These are phyloP conservation scores for Metopolophium dirhodum DNA, from an alignment of 1,140 invertebrate species.

Conservation along the genomic window DNA sequence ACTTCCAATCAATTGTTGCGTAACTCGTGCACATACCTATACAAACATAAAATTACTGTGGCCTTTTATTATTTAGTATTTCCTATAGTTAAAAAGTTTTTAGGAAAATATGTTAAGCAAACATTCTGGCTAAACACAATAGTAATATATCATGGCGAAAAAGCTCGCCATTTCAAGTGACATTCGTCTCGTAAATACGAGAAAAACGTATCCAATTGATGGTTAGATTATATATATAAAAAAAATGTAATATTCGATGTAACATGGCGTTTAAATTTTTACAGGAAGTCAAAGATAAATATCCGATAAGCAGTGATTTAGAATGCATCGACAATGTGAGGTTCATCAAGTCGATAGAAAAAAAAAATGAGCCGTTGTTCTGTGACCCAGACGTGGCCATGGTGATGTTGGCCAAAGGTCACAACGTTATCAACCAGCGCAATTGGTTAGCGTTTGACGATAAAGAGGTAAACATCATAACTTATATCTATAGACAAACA, in stretches of 20 bases:
- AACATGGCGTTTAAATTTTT: not conserved
- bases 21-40: not conserved
- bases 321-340: not conserved
- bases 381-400: slow-evolving; percentile 18
- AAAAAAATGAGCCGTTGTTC: not conserved
- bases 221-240: too few relatives aligned
- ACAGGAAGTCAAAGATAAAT: slow-evolving; percentile 43
- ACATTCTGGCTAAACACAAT: not conserved
- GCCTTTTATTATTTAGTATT: not conserved
- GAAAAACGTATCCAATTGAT: too few relatives aligned
- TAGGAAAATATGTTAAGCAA: not conserved
- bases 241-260: not conserved
- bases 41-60: not conserved
- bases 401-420: slow-evolving; percentile 23
- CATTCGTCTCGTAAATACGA: not conserved
- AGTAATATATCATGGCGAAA: not conserved
- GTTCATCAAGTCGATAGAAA: slow-evolving; percentile 35
- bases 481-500: not conserved
- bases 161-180: not conserved
- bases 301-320: slow-evolving; percentile 32
- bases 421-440: not conserved
- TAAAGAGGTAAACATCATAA: not conserved
- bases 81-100: not conserved
- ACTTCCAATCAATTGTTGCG: not conserved
- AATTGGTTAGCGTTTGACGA: slow-evolving; percentile 35